Percentiles rank a stretch among this genome's conserved stretches.
Evolutionary conservation across 2,888 invertebrate genomes (phyloP).

Genomic region (Drosophila lacicola): DNA sequence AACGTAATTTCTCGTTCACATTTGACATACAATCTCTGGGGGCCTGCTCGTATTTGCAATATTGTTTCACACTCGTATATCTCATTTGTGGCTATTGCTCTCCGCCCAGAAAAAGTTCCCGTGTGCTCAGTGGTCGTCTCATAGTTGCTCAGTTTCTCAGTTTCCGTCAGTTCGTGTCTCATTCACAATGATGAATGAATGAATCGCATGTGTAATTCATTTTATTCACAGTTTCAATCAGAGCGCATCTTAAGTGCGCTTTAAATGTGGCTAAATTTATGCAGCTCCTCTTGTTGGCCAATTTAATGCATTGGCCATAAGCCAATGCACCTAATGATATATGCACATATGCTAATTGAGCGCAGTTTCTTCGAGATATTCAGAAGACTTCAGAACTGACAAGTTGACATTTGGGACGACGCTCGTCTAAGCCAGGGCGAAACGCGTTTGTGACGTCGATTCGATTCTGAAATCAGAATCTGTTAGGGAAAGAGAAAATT

Average conservation of each 20-base stretch:
- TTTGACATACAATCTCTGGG: constrained; percentile 73
- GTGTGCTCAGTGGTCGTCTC: constrained; percentile 47
- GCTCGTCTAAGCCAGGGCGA: constrained; percentile 1
- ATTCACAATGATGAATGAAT: constrained; percentile 65
- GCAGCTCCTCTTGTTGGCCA: constrained; percentile 45
- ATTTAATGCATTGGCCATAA: constrained; percentile 31
- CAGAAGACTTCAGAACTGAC: constrained; percentile 39
- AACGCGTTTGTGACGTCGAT: too few species aligned
- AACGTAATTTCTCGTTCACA: constrained; percentile 54
- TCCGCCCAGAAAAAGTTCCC: constrained; percentile 53
- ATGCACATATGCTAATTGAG: constrained; percentile 60
- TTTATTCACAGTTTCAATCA: constrained; percentile 40
- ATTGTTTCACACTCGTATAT: constrained; percentile 49
- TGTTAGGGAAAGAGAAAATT: too few species aligned
- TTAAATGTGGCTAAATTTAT: constrained; percentile 67
- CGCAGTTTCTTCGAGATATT: constrained; percentile 58
- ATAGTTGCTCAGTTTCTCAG: constrained; percentile 10
- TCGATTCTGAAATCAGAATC: too few species aligned
- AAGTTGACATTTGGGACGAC: constrained; percentile 11
- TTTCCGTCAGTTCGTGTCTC: constrained; percentile 25
- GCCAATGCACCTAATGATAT: constrained; percentile 9
- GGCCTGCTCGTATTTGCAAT: constrained; percentile 33
- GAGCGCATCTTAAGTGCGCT: constrained; percentile 54
- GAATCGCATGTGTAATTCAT: constrained; percentile 55
- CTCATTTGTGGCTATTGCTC: constrained; percentile 16